Conservation (phyloP, 2,797 vertebrate genomes). For the Carapus acus region DNA sequence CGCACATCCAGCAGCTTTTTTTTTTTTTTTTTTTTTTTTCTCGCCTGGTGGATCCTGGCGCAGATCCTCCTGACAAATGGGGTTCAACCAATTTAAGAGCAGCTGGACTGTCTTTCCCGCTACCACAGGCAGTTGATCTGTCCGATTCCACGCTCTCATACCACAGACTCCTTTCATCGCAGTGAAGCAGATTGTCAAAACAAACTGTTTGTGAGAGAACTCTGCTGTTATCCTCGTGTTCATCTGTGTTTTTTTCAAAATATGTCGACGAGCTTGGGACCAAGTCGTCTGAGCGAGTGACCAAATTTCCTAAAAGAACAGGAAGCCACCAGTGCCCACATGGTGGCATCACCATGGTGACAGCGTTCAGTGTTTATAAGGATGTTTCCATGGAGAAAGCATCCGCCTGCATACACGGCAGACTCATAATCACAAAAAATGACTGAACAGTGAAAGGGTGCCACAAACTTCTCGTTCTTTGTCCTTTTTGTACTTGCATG, state of each 20-base stretch:
- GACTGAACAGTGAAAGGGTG: slow-evolving; percentile 63
- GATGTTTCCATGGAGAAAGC: slow-evolving; percentile 12
- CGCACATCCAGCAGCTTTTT: slow-evolving; percentile 7
- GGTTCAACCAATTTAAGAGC: slow-evolving; percentile 34
- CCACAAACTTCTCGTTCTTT: slow-evolving; percentile 56
- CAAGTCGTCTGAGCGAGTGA: slow-evolving; percentile 44
- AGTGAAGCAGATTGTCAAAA: background rate
- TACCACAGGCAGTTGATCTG: slow-evolving; percentile 54
- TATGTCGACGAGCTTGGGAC: slow-evolving; percentile 13
- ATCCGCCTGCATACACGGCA: slow-evolving; percentile 22
- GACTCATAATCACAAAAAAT: slow-evolving; percentile 31
- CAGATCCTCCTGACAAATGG: slow-evolving; percentile 3
- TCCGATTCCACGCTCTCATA: slow-evolving; percentile 14
- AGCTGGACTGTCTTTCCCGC: slow-evolving; percentile 62
- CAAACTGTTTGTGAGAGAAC: slow-evolving; percentile 12
- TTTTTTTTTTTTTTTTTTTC: slow-evolving; percentile 4
- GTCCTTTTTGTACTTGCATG: slow-evolving; percentile 66
- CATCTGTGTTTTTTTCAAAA: slow-evolving; percentile 6
- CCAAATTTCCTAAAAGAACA: slow-evolving; percentile 46
- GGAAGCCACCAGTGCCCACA: slow-evolving; percentile 48
- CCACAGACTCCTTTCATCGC: background rate
- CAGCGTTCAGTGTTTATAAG: slow-evolving; percentile 55
- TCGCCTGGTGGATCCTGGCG: slow-evolving; percentile 10
- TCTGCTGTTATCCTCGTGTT: slow-evolving; percentile 4
- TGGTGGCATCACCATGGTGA: slow-evolving; percentile 31